Evolutionary conservation across 2,113 vertebrate species (phyloP), one percentile per base, ranked within the genome.

Genomic region (Bagarius yarrelli): DNA sequence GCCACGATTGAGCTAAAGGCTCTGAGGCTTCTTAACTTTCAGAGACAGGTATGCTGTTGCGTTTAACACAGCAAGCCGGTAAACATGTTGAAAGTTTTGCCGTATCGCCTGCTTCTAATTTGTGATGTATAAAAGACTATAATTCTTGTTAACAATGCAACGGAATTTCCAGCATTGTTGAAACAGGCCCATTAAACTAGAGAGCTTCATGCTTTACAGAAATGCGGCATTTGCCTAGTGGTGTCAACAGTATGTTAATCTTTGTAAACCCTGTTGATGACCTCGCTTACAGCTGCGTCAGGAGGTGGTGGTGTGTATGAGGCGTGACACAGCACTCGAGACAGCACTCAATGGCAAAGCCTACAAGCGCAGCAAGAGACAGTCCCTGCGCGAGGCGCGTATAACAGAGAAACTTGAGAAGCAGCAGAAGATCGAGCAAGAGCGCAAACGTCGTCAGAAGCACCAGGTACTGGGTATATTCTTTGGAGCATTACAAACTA

Each of bases 361-460:
- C 9, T 99, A 99, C 91, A 99, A 99, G 81, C 96, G 98, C 86
- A 99, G 97, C 93, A 99, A 99, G 85, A 90, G 98, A 0, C 98
- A 99, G 91, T 98, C 96, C 0, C 87, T 98, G 6, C 95, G 98
- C 0, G 98, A 99, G 87, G 97, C 98, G 0, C 93, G 98, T 11
- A 98, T 99, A 92, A 99, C 98, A 0, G 98, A 99, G 92, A 99
- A 99, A 89, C 94, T 99, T 59, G 97, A 99, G 90, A 99, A 99
- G 77, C 98, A 99, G 90, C 98, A 99, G 92, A 99, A 99, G 93
- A 99, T 99, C 0, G 98, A 99, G 85, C 98, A 99, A 86, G 98
- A 99, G 47, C 90, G 97, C 2, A 98, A 99, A 67, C 95, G 98
- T 0, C 87, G 98, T 0, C 98, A 99, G 92, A 99, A 99, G 85